phyloP scores from a whole-genome alignment of 1,140 invertebrate species.

The Arctopsyche grandis region DNA sequence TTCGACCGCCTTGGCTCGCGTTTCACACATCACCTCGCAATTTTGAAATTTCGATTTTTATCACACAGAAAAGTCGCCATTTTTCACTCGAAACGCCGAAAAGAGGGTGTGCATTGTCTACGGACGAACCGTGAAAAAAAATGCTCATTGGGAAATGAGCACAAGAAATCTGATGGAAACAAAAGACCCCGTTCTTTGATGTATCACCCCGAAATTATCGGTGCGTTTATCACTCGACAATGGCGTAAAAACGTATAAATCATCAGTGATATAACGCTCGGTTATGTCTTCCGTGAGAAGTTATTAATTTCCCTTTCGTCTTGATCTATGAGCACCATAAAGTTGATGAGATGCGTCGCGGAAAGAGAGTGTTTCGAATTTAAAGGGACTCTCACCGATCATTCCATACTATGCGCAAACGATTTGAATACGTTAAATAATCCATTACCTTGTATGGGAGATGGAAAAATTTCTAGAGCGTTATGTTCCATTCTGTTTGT shows the following conservation, averaged over 20 bases:
- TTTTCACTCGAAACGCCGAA: not conserved
- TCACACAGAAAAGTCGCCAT: not conserved
- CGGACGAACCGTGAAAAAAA: not conserved
- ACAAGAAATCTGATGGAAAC: not conserved
- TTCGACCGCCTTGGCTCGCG: not conserved
- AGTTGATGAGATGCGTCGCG: constrained; percentile 10
- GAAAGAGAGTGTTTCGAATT: not conserved
- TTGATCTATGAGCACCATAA: constrained; percentile 6
- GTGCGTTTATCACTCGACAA: not conserved
- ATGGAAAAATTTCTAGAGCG: too few species aligned
- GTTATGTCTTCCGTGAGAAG: constrained; percentile 19
- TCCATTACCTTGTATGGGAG: too few species aligned
- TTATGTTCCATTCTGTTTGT: not conserved
- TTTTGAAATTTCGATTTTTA: constrained; percentile 2
- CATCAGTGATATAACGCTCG: constrained; percentile 29
- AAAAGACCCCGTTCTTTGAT: constrained; percentile 6
- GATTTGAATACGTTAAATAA: too few species aligned
- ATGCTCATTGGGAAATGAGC: not conserved
- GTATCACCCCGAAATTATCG: constrained; percentile 19
- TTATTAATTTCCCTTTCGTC: constrained; percentile 29
- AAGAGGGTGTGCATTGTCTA: too few species aligned
- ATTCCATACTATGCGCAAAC: not conserved
- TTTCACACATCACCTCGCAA: not conserved
- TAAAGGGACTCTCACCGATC: not conserved
- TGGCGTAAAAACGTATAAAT: constrained; percentile 18